Evolutionary conservation across 2,888 invertebrate genomes (phyloP), one percentile per base, ranked within the genome.

Genomic region (Lingula anatina): DNA sequence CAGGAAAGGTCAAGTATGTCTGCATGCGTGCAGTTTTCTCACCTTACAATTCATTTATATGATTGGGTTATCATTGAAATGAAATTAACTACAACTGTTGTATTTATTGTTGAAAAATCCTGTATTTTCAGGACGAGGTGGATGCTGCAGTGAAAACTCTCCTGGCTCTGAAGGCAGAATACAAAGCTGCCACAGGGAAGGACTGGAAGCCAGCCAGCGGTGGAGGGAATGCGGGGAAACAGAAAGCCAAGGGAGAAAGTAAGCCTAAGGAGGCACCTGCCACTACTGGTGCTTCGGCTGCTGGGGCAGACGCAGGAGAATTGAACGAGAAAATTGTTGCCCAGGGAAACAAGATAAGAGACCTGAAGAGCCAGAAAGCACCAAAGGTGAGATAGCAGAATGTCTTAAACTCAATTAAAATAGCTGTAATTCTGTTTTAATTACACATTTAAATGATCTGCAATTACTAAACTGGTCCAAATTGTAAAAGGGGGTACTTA

Each of bases 291-390:
- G 15, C 9, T 31, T 26, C 60, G 52, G 23, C 49, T 23, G 21
- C 9, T 31, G 15, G 31, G 9, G 15, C 9, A 18, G 23, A 28
- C 25, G 39, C 50, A 57, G 52, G 58, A 59, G 60, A 60, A 65
- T 54, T 72, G 15, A 56, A 66, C 51, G 49, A 50, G 21, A 63
- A 70, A 65, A 82, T 86, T 42, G 79, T 74, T 44, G 79, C 78
- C 15, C 85, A 85, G 67, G 85, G 90, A 1, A 85, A 88, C 50
- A 83, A 84, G 71, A 83, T 92, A 3, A 80, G 91, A 15, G 78
- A 84, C 46, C 75, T 85, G 25, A 90, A 90, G 73, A 57, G 82
- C 0, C 80, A 82, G 2, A 87, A 87, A 65, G 84, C 85, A 0
- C 80, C 82, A 0, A 88, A 88, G 73, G 77, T 80, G 44, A 66